These are phyloP conservation scores for Chloropsis cyanopogon DNA, from an alignment of 2,113 vertebrate genomes.

Conservation along the genomic window DNA sequence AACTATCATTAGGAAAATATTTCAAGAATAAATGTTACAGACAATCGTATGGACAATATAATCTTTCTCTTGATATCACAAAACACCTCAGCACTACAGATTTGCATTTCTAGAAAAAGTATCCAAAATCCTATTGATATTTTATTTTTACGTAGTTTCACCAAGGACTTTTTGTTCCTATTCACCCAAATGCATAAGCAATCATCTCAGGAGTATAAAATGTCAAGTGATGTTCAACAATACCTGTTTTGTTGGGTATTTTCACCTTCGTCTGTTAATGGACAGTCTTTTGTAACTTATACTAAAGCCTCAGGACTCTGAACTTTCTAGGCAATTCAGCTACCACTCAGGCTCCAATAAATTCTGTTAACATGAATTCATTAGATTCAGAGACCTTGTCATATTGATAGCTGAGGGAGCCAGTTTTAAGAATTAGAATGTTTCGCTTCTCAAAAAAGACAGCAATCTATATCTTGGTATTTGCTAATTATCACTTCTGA, in stretches of 20 bases:
- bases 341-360: background rate
- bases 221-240: background rate
- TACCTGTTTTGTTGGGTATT: background rate
- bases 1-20: background rate
- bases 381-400: background rate
- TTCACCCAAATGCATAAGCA: background rate
- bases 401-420: background rate
- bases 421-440: background rate
- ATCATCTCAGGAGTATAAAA: background rate
- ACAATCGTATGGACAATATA: background rate
- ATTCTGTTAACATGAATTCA: background rate
- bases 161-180: background rate
- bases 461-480: background rate
- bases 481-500: background rate
- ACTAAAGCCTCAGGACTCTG: background rate
- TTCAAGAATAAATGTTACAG: background rate
- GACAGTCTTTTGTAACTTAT: background rate
- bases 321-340: background rate
- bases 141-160: background rate
- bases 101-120: background rate
- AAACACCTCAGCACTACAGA: background rate
- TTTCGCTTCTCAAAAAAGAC: background rate
- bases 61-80: background rate
- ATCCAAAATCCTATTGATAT: background rate
- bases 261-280: background rate